Percentiles rank a stretch among this genome's conserved stretches.
phyloP scores from a whole-genome alignment of 2,797 vertebrate genomes.

The Eospalax fontanierii region DNA sequence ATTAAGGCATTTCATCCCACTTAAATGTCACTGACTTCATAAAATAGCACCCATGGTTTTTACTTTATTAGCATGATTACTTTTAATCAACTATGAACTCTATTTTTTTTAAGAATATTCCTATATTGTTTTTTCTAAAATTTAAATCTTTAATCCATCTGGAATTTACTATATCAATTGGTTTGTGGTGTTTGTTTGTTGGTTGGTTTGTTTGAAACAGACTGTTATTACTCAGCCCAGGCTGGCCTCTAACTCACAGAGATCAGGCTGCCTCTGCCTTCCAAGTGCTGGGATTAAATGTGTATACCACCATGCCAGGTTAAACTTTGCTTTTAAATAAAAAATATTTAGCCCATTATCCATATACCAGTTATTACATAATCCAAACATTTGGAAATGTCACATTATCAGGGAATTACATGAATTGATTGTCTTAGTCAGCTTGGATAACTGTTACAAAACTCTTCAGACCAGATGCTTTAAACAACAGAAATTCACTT shows the following conservation, averaged over 20 bases:
- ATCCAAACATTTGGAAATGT: background rate
- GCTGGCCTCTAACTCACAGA: too few relatives aligned
- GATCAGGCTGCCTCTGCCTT: too few relatives aligned
- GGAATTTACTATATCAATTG: background rate
- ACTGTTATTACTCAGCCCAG: too few relatives aligned
- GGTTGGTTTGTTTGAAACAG: too few relatives aligned
- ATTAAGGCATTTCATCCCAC: background rate
- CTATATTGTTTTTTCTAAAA: background rate
- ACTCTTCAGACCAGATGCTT: accelerated
- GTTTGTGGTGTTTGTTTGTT: background rate
- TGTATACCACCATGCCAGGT: too few relatives aligned
- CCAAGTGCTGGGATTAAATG: too few relatives aligned
- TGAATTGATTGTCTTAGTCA: background rate
- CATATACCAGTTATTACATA: background rate
- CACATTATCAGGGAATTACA: background rate
- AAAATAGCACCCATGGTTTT: background rate
- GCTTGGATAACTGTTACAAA: background rate
- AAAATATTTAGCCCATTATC: background rate
- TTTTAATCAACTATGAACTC: background rate
- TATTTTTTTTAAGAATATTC: background rate
- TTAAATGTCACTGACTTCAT: background rate
- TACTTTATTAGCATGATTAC: background rate
- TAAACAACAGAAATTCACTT: background rate
- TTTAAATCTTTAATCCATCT: background rate
- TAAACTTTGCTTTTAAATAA: background rate